Evolutionary conservation across 1,140 invertebrate species (phyloP), one percentile per base, ranked within the genome.

Genomic region (Rhopalosiphum maidis): DNA sequence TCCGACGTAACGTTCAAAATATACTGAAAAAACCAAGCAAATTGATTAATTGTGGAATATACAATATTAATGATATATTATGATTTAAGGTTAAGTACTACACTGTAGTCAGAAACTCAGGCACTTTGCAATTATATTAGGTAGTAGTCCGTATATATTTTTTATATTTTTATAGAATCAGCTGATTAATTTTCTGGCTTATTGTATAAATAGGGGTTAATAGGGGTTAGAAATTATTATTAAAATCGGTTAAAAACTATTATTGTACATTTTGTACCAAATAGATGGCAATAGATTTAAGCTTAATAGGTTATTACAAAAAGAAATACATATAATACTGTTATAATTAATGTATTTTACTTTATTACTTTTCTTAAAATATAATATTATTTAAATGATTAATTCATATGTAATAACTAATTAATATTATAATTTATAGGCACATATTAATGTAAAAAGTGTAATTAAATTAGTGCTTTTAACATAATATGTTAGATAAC

Each of bases 1-100:
- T 99, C 98, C 30, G 98, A 97, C 89, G 98, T 99, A 93, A 99
- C 99, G 95, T 99, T 99, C 93, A 99, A 96, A 94, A 99, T 98
- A 95, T 99, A 99, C 96, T 98, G 96, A 55, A 95, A 96, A 93
- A 94, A 89, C 22, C 94, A 94, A 94, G 94, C 90, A 94, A 94
- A 55, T 18, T 25, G 25, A 90, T 88, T 48, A 88, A 88, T 37
- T 1, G 37, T 55, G 6, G 48, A 41, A 55, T 54, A 90, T 25
- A 90, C 51, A n/a, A 90, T 37, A 55, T n/a, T 68, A n/a, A 68
- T 68, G n/a, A 5, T 68, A n/a, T 68, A 68, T 68, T 60, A 60
- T 2, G 55, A 60, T 60, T 60, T 60, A 30, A 60, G 55, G 23
- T 9, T 60, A 60, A 30, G 8, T 25, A 25, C 25, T 60, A 30